Evolutionary conservation across 2,797 vertebrate species (phyloP).

Genomic region (Holocentrus rufus): DNA sequence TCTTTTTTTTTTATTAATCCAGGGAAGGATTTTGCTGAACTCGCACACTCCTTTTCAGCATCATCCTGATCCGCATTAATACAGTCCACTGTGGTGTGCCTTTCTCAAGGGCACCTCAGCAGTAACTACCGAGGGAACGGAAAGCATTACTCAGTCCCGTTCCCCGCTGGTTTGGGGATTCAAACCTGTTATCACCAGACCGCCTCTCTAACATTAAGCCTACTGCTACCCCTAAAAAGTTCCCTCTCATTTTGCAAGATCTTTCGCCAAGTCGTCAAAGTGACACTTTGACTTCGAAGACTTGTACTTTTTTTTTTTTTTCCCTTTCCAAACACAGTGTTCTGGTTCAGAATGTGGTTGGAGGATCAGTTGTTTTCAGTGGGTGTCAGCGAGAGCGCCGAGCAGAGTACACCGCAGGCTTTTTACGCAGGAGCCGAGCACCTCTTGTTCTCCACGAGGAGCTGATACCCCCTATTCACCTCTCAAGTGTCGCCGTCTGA

Average conservation of each 20-base stretch:
- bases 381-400: not conserved
- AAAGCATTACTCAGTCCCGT: not conserved
- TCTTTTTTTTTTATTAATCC: not conserved
- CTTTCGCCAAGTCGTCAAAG: slow-evolving; percentile 44
- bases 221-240: slow-evolving; percentile 8
- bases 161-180: slow-evolving; percentile 12
- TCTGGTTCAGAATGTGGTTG: slow-evolving; percentile 37
- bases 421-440: slow-evolving; percentile 56
- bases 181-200: slow-evolving; percentile 26
- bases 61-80: slow-evolving; percentile 23
- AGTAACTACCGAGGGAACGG: slow-evolving; percentile 33
- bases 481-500: slow-evolving; percentile 58
- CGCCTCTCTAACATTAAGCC: slow-evolving; percentile 21
- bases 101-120: slow-evolving; percentile 47
- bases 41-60: slow-evolving; percentile 15
- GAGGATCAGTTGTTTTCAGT: slow-evolving; percentile 57
- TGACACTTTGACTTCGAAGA: slow-evolving; percentile 49
- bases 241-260: slow-evolving; percentile 12
- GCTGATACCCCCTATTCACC: slow-evolving; percentile 59
- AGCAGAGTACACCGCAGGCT: slow-evolving; percentile 50
- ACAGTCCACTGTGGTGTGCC: slow-evolving; percentile 25
- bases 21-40: slow-evolving; percentile 30
- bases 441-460: slow-evolving; percentile 63
- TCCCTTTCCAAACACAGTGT: slow-evolving; percentile 23
- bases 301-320: slow-evolving; percentile 20